Percentiles rank a stretch among this genome's conserved stretches.
Conservation (phyloP, 2,113 vertebrate species). For the Suricata suricatta region DNA sequence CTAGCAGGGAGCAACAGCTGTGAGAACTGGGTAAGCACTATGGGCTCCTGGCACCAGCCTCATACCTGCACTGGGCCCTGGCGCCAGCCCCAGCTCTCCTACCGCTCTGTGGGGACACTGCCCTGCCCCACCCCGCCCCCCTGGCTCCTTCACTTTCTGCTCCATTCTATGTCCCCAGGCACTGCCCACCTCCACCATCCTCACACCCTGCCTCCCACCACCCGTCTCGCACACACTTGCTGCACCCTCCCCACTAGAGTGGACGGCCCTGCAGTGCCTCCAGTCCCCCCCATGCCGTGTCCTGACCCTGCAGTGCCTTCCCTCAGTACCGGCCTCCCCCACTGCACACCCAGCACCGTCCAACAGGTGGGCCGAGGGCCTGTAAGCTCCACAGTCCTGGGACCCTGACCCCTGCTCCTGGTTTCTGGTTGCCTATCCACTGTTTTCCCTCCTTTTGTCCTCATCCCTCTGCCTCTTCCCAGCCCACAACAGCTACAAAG, state of each 20-base stretch:
- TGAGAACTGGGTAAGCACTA: background rate
- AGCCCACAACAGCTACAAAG: no score
- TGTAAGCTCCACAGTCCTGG: background rate
- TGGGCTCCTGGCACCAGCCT: background rate
- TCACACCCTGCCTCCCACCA: background rate
- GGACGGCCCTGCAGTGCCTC: background rate
- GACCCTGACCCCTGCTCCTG: background rate
- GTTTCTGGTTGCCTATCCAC: background rate
- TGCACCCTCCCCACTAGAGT: background rate
- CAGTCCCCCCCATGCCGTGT: background rate
- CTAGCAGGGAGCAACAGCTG: no score
- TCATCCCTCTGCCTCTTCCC: background rate
- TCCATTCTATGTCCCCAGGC: rapidly evolving
- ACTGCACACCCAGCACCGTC: background rate
- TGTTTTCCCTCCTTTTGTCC: background rate
- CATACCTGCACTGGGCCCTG: background rate
- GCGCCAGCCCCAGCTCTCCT: background rate
- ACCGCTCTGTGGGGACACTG: no score
- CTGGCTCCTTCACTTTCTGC: background rate
- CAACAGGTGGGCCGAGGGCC: background rate
- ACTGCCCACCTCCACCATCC: background rate
- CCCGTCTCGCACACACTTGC: background rate
- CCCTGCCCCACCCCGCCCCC: background rate
- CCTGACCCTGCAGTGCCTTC: background rate
- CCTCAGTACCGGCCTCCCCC: background rate